Conservation (phyloP, 2,888 invertebrate genomes). For the Meiosimyza platycephala region DNA sequence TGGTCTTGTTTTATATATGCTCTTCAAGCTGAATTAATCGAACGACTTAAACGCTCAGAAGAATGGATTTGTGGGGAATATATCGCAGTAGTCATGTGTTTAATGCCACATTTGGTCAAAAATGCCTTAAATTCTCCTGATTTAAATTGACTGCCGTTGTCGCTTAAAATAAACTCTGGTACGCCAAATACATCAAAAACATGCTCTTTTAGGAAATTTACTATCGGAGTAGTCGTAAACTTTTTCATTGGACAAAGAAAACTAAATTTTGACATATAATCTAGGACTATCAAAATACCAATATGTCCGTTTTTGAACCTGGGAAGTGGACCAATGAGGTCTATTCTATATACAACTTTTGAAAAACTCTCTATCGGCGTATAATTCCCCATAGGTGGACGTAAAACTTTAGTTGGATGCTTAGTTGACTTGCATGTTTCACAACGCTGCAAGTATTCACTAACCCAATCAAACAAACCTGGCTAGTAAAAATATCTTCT, state of each 20-base stretch:
- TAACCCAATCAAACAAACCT: neutral
- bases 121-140: constrained; percentile 26
- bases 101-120: constrained; percentile 18
- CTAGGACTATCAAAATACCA: neutral
- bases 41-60: constrained; percentile 23
- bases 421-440: neutral
- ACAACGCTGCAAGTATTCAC: neutral
- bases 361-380: neutral
- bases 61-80: constrained; percentile 38
- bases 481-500: neutral
- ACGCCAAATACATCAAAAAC: neutral
- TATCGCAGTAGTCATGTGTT: constrained; percentile 24
- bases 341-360: neutral
- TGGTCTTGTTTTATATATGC: too few relatives aligned
- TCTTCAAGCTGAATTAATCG: neutral
- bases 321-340: neutral
- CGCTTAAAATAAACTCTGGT: constrained; percentile 7
- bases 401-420: neutral
- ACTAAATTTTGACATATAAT: neutral
- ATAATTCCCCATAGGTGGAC: neutral
- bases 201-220: neutral
- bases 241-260: constrained; percentile 1
- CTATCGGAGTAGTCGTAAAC: neutral
- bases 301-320: neutral
- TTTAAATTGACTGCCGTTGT: constrained; percentile 39